phyloP scores from a whole-genome alignment of 2,888 invertebrate species.

The Electrophaes corylata region DNA sequence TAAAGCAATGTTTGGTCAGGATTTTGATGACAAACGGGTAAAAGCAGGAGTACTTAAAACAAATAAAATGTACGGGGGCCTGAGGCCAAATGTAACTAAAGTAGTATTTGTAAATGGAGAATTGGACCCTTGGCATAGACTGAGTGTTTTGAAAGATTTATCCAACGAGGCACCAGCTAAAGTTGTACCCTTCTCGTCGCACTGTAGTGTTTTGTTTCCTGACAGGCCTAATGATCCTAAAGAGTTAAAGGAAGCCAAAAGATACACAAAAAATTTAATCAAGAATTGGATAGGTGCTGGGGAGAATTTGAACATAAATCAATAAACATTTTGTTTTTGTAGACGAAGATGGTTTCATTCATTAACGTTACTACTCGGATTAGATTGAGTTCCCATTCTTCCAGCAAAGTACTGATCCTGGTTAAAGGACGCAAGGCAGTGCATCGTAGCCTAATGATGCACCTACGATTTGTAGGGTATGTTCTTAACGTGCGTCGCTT shows the following conservation, averaged over 20 bases:
- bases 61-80: conserved; percentile 78
- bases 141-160: conserved; percentile 77
- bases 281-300: conserved; percentile 68
- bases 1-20: conserved; percentile 66
- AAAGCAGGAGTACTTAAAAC: conserved; percentile 64
- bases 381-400: too few relatives aligned
- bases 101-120: conserved; percentile 85
- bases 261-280: conserved; percentile 63
- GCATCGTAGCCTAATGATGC: too few relatives aligned
- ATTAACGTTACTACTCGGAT: too few relatives aligned
- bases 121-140: conserved; percentile 84
- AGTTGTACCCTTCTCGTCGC: conserved; percentile 60
- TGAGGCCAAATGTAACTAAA: conserved; percentile 74
- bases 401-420: too few relatives aligned
- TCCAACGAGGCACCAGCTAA: conserved; percentile 68
- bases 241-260: conserved; percentile 65
- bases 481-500: too few relatives aligned
- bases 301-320: conserved; percentile 37
- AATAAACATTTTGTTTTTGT: neutral
- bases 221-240: conserved; percentile 55
- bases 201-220: conserved; percentile 66
- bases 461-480: too few relatives aligned
- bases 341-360: too few relatives aligned
- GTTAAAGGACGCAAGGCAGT: too few relatives aligned
- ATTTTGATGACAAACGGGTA: conserved; percentile 62